Evolutionary conservation across 1,140 invertebrate species (phyloP), one percentile per base, ranked within the genome.

Genomic region (Diachasma alloeum): DNA sequence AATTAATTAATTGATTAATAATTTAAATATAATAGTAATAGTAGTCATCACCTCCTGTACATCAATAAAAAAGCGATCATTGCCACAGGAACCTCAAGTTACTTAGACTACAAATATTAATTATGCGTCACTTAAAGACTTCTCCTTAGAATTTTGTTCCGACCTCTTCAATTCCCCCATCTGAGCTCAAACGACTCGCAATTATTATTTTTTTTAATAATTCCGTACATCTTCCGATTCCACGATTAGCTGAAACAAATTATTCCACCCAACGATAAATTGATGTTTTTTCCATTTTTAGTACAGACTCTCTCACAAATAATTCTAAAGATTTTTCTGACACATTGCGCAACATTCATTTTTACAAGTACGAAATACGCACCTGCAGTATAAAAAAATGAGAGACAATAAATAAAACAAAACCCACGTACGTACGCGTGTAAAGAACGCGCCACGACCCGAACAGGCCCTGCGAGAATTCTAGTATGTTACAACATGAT

Each of bases 41-140:
- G 79, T 85, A 70, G 44, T 59, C 37, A 36, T 81, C 80, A 83
- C 83, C 83, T 87, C 87, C 87, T 81, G 86, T 86, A 88, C 79
- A 84, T 88, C 19, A 17, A 26, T 74, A 87, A 83, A 87, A 87
- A 87, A 87, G 84, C 85, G 84, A 87, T 85, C 85, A 84, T 87
- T 87, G 82, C 80, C 86, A 88, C 87, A 88, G 87, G 87, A 88
- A 88, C 87, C 87, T 88, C 86, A 83, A 86, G 85, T 88, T 88
- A 78, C 86, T 87, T 68, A 87, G 76, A 81, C 87, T 87, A 87
- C 80, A 86, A 87, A 86, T 88, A 87, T 81, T 87, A 85, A 85
- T 87, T 88, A 86, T 11, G 0, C 82, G 83, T 76, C 70, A 53
- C 46, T 4, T 42, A 37, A 37, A 37, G 44, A 80, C 17, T 73